phyloP scores from a whole-genome alignment of 2,113 vertebrate species.

The Melanotaenia duboulayi region DNA sequence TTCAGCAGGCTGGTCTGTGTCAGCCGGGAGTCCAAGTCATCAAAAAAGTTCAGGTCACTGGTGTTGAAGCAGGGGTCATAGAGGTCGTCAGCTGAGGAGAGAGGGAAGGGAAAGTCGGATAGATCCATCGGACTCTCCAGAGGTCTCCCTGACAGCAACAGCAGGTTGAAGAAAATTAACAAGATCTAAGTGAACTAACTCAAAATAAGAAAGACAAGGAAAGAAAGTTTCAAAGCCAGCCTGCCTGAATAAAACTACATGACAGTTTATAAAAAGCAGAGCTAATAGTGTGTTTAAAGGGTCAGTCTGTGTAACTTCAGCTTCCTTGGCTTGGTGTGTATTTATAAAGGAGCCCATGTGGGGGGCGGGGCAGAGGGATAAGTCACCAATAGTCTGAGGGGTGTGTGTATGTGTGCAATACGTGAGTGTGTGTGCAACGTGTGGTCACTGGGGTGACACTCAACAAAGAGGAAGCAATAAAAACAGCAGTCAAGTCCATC shows the following conservation, averaged over 20 bases:
- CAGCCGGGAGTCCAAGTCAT: slow-evolving; percentile 92
- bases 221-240: slow-evolving; percentile 6
- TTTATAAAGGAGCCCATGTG: slow-evolving; percentile 53
- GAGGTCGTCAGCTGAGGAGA: slow-evolving; percentile 89
- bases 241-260: background rate
- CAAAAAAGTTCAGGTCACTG: slow-evolving; percentile 94
- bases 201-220: too few relatives aligned
- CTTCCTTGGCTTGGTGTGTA: slow-evolving; percentile 17
- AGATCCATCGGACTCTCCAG: slow-evolving; percentile 53
- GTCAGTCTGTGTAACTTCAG: slow-evolving; percentile 50
- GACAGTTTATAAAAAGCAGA: background rate
- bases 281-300: slow-evolving; percentile 44
- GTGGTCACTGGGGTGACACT: slow-evolving; percentile 46
- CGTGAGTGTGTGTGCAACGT: slow-evolving; percentile 26
- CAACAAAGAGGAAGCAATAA: slow-evolving; percentile 57
- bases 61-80: slow-evolving; percentile 95
- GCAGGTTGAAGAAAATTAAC: background rate
- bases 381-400: slow-evolving; percentile 54
- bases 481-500: slow-evolving; percentile 20
- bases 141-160: background rate
- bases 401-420: slow-evolving; percentile 24
- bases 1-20: slow-evolving; percentile 89
- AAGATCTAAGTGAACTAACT: background rate
- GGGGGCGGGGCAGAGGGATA: slow-evolving; percentile 31
- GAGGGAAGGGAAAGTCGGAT: slow-evolving; percentile 83